These are phyloP conservation scores for Aproaerema taeniolella DNA, from an alignment of 2,888 invertebrate species.

Conservation along the genomic window DNA sequence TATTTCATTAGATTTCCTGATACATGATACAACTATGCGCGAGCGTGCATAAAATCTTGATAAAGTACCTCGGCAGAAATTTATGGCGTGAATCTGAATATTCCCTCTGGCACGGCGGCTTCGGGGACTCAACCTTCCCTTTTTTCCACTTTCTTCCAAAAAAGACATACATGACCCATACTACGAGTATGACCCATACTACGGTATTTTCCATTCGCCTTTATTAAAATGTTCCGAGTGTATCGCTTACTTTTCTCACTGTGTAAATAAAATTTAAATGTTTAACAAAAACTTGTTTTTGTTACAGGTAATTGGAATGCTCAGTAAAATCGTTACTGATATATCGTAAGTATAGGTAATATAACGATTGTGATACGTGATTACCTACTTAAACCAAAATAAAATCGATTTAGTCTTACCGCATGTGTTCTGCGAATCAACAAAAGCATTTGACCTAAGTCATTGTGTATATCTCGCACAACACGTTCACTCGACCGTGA, in stretches of 20 bases:
- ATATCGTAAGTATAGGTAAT: too few relatives aligned
- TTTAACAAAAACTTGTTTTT: neutral
- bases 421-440: conserved; percentile 6
- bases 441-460: conserved; percentile 4
- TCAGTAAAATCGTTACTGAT: too few relatives aligned
- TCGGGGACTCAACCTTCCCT: neutral
- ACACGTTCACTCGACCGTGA: neutral
- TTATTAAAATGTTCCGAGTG: too few relatives aligned
- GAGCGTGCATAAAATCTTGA: conserved; percentile 36
- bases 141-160: neutral
- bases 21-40: conserved; percentile 31
- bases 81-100: conserved; percentile 32
- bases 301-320: neutral
- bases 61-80: conserved; percentile 31
- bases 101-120: conserved; percentile 21
- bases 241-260: too few relatives aligned
- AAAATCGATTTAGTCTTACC: too few relatives aligned
- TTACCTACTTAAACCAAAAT: too few relatives aligned
- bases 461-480: neutral
- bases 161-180: neutral
- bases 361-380: conserved; percentile 1
- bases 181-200: too few relatives aligned
- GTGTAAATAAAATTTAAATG: too few relatives aligned
- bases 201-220: too few relatives aligned
- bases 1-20: conserved; percentile 34